phyloP scores from a whole-genome alignment of 2,888 invertebrate genomes.

The Ectemnius lituratus region DNA sequence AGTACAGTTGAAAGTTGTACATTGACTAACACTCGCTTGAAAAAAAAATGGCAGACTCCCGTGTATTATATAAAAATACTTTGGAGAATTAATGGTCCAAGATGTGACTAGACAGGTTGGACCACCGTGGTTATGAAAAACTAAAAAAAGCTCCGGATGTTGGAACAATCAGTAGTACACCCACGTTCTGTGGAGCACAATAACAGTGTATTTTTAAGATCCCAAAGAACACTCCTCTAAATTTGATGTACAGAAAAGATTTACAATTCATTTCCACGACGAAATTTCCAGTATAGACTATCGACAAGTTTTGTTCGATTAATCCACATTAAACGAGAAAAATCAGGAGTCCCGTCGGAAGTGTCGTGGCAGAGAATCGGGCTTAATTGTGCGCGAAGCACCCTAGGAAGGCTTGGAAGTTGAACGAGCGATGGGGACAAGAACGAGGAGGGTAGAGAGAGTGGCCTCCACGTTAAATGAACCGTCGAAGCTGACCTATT shows the following conservation, averaged over 20 bases:
- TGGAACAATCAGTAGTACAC: too few species aligned
- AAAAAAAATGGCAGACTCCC: too few species aligned
- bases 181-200: background rate
- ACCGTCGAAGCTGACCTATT: slow-evolving; percentile 12
- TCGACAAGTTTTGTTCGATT: background rate
- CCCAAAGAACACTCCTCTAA: background rate
- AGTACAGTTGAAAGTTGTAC: too few species aligned
- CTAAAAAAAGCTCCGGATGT: slow-evolving; percentile 41
- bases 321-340: background rate
- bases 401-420: slow-evolving; percentile 20
- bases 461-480: slow-evolving; percentile 20
- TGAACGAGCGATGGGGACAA: slow-evolving; percentile 22
- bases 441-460: slow-evolving; percentile 30
- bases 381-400: slow-evolving; percentile 42
- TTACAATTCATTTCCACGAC: background rate
- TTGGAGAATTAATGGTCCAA: too few species aligned
- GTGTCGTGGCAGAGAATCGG: slow-evolving; percentile 39
- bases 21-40: too few species aligned
- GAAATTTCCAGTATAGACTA: background rate
- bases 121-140: slow-evolving; percentile 60
- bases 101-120: background rate
- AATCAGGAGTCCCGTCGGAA: slow-evolving; percentile 28
- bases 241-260: background rate
- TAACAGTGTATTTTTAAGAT: background rate
- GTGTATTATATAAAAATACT: too few species aligned